Base-by-base conservation (phyloP, 1,140 invertebrate genomes). In the Contarinia nasturtii region DNA sequence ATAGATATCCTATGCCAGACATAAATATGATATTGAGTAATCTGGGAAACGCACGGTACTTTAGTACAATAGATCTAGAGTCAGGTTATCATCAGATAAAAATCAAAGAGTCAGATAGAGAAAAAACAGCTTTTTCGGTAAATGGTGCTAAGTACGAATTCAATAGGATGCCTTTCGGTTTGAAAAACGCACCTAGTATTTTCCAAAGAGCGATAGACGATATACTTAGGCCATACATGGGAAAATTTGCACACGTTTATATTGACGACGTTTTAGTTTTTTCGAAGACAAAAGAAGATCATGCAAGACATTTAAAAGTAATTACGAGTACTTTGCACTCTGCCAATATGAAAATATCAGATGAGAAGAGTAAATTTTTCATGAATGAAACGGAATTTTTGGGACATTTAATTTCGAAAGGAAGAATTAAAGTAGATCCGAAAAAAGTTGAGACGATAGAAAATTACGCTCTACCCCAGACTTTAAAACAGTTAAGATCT, bases 41-140 rank as follows among this genome's bases (percentile, higher is more conserved):
- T 33, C 47, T 75, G 47, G 57, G 58, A 7, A 56, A 57, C 8
- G 51, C 55, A 8, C 53, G 56, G 44, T 67, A 60, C 49, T 72
- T 74, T 48, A 57, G 57, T 1, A 60, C 60, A 0, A 45, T 75
- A 15, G 70, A 75, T 55, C 48, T 70, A n/a, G 52, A 53, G 0
- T 59, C 52, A 34, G 72, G 72, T 5, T 76, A 68, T 57, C 67
- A 64, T 54, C 71, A 76, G 52, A 59, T 75, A 3, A 21, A 14
- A 21, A 44, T 54, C 22, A 43, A 53, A 0, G 11, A 21, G 17
- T 36, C 41, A 7, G 59, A 63, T 50, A 53, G 45, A 17, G 51
- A 60, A 7, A 73, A 73, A 53, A 71, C 70, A 1, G 65, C 67
- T 0, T 71, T 72, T 49, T 51, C 54, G 0, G 60, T 58, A 0